These are phyloP conservation scores for Argya squamiceps DNA, from an alignment of 2,797 vertebrate species.

Conservation along the genomic window DNA sequence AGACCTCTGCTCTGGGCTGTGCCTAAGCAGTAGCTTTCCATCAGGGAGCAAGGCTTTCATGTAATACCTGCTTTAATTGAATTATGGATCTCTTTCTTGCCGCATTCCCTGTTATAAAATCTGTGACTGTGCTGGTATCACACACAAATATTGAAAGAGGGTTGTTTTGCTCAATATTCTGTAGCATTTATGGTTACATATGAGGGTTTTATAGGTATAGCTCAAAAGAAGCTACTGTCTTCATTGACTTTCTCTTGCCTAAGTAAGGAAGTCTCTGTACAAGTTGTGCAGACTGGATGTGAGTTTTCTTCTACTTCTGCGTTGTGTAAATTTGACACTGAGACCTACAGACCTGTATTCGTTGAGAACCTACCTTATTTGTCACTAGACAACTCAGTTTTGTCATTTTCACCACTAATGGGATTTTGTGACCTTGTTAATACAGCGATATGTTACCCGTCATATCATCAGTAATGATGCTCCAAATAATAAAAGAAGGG, in stretches of 20 bases:
- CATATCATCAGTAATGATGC: constrained; percentile 52
- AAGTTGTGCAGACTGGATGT: not conserved
- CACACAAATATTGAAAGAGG: not conserved
- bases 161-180: not conserved
- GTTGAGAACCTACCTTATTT: constrained; percentile 50
- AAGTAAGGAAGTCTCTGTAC: not conserved
- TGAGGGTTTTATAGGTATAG: not conserved
- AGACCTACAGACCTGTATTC: not conserved
- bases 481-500: constrained; percentile 26
- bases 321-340: constrained; percentile 40
- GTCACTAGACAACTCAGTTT: constrained; percentile 45
- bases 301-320: constrained; percentile 3
- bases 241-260: not conserved
- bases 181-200: not conserved
- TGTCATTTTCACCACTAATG: constrained; percentile 72
- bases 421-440: constrained; percentile 76
- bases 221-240: not conserved
- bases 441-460: constrained; percentile 65
- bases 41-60: not conserved
- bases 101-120: not conserved
- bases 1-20: not conserved
- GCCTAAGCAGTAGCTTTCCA: not conserved
- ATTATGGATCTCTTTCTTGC: not conserved
- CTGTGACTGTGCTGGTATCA: not conserved
- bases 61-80: not conserved